phyloP scores from a whole-genome alignment of 2,888 invertebrate genomes.

The Leptodirus hochenwartii region DNA sequence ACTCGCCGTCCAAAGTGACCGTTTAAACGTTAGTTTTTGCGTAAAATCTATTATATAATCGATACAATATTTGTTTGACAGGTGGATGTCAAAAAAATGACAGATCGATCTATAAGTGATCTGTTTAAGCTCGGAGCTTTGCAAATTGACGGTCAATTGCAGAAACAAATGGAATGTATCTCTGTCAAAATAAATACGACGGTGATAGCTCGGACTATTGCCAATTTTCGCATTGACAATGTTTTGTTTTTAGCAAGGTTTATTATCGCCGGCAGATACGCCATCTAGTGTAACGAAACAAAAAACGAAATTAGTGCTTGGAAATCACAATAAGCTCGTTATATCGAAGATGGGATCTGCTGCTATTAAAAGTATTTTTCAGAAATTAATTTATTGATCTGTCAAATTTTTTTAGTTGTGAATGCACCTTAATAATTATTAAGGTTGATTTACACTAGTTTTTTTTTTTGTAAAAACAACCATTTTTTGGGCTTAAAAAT shows the following conservation, averaged over 20 bases:
- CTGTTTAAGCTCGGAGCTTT: constrained; percentile 30
- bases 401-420: too few species aligned
- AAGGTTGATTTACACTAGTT: too few species aligned
- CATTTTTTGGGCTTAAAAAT: too few species aligned
- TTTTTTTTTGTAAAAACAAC: too few species aligned
- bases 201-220: too few species aligned
- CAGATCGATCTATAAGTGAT: constrained; percentile 27
- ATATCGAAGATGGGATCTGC: constrained; percentile 53
- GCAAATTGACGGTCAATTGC: constrained; percentile 15
- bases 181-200: constrained; percentile 19
- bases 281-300: neutral
- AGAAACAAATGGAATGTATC: constrained; percentile 12
- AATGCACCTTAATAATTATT: too few species aligned
- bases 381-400: too few species aligned
- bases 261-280: neutral
- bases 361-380: constrained; percentile 70
- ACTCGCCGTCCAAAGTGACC: constrained; percentile 41
- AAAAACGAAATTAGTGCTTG: constrained; percentile 3
- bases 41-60: too few species aligned
- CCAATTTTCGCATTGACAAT: too few species aligned
- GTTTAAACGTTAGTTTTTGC: too few species aligned
- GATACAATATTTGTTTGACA: too few species aligned
- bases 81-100: constrained; percentile 26
- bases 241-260: too few species aligned
- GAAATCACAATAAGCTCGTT: neutral